Conservation (phyloP, 2,888 invertebrate genomes). For the Holacanthella duospinosa region DNA sequence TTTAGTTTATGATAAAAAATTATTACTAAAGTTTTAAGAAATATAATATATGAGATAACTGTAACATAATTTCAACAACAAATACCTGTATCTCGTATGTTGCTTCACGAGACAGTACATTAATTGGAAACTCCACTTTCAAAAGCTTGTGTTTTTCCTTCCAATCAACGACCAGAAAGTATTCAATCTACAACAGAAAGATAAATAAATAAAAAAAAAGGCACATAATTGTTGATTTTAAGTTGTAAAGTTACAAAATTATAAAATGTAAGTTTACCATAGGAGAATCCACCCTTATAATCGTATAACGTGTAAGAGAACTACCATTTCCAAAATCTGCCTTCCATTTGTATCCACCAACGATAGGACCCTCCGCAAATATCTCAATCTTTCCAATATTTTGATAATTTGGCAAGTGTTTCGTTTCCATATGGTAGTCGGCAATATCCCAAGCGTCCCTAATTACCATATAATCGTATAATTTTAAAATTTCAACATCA, state of each 20-base stretch:
- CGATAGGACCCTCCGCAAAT: constrained; percentile 16
- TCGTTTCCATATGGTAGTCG: constrained; percentile 48
- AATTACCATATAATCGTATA: no score
- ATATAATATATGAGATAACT: no score
- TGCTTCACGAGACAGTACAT: constrained; percentile 41
- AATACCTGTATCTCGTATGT: constrained; percentile 45
- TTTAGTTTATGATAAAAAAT: no score
- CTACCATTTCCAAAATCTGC: constrained; percentile 17
- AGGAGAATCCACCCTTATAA: constrained; percentile 42
- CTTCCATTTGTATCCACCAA: constrained; percentile 25
- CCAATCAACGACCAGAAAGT: constrained; percentile 44
- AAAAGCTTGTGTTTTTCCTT: constrained; percentile 45
- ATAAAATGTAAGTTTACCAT: constrained; percentile 30
- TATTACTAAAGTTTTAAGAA: no score
- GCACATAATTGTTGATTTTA: no score
- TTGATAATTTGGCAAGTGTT: background rate
- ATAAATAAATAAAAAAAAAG: no score
- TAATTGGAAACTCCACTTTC: constrained; percentile 45
- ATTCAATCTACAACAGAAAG: constrained; percentile 38
- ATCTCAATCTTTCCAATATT: background rate
- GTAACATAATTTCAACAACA: background rate
- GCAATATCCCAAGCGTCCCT: constrained; percentile 49
- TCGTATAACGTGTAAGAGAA: constrained; percentile 40
- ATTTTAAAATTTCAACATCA: background rate
- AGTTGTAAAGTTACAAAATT: no score